Conservation (phyloP, 2,113 vertebrate genomes). For the Podarcis muralis region DNA sequence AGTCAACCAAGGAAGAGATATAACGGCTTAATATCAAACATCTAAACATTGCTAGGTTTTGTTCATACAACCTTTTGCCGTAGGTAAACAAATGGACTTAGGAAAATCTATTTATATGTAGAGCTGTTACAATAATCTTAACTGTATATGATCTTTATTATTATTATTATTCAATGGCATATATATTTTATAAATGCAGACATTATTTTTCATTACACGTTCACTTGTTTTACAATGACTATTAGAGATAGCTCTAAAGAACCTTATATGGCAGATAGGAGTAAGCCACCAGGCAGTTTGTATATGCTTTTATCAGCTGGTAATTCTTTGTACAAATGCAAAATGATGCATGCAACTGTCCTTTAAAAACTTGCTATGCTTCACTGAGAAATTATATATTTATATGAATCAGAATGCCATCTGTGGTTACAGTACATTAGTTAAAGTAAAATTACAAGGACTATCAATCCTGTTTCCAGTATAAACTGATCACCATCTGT, state of each 20-base stretch:
- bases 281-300: background rate
- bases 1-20: background rate
- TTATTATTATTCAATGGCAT: background rate
- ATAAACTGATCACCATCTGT: background rate
- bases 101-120: background rate
- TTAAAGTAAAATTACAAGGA: slow-evolving; percentile 21
- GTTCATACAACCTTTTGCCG: too few species aligned
- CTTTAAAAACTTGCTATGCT: background rate
- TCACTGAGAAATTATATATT: background rate
- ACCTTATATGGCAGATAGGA: background rate
- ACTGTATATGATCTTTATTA: background rate
- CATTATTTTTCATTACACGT: background rate
- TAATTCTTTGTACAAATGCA: background rate
- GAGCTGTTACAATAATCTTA: background rate
- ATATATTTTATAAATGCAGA: background rate
- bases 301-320: background rate
- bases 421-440: slow-evolving; percentile 12
- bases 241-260: background rate
- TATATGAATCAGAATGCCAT: background rate
- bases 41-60: background rate
- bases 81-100: background rate
- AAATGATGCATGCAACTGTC: background rate
- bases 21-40: background rate
- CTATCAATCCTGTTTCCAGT: slow-evolving; percentile 12
- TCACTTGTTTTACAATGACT: background rate